phyloP scores from a whole-genome alignment of 2,113 vertebrate genomes.

The Gymnorhina tibicen region DNA sequence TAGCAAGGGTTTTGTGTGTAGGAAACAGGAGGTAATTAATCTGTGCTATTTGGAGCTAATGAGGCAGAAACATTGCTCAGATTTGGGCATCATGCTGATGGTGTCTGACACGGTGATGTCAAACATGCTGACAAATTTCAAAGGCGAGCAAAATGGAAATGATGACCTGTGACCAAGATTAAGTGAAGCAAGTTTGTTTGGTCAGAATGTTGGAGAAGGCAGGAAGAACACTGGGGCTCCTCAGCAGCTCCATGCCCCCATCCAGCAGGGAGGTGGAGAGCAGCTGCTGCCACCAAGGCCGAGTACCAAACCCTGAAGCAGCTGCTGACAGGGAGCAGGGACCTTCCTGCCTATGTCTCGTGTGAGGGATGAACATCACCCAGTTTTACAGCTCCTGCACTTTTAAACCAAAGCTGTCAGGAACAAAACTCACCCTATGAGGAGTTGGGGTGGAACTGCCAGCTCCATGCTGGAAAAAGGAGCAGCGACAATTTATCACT shows the following conservation, averaged over 20 bases:
- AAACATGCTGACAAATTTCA: neutral
- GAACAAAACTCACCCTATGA: neutral
- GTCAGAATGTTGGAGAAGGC: neutral
- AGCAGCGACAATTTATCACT: neutral
- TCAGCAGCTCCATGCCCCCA: accelerated
- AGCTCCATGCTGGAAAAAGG: neutral
- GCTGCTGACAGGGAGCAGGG: neutral
- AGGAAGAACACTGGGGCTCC: neutral
- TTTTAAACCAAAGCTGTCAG: neutral
- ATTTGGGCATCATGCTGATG: neutral
- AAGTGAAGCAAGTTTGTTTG: neutral
- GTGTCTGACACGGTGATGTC: neutral
- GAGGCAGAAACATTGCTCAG: neutral
- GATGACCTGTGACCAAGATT: neutral
- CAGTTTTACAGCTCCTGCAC: neutral
- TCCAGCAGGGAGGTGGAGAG: neutral
- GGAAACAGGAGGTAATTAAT: constrained; percentile 20
- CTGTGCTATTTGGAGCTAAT: neutral
- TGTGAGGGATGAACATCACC: neutral
- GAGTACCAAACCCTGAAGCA: accelerated
- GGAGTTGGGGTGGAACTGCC: neutral
- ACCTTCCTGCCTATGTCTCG: accelerated
- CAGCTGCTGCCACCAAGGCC: neutral
- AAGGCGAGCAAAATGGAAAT: neutral
- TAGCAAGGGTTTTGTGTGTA: neutral